A percentile compares a stretch with the other conserved stretches of the same genome.
Evolutionary conservation across 2,888 invertebrate genomes (phyloP).

Genomic region (Platypus cylindrus): DNA sequence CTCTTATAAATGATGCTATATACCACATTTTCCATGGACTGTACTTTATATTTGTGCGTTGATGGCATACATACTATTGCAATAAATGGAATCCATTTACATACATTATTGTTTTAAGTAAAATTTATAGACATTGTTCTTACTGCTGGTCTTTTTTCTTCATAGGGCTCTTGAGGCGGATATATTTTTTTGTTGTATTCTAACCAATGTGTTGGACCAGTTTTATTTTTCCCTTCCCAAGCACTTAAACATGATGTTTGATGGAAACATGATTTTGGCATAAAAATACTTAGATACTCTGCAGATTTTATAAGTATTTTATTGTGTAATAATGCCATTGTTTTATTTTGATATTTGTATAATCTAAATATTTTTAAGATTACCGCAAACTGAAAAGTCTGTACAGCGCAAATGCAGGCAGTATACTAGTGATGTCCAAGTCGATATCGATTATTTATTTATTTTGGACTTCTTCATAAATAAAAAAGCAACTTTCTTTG

Average conservation of each 20-base stretch:
- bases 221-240: conserved; percentile 4
- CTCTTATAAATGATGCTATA: conserved; percentile 72
- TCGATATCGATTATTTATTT: too few relatives aligned
- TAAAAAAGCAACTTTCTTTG: too few relatives aligned
- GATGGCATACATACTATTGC: conserved; percentile 86
- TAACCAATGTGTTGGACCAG: conserved; percentile 45
- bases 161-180: conserved; percentile 62
- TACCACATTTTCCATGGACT: conserved; percentile 92
- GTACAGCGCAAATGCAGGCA: too few relatives aligned
- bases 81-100: conserved; percentile 25
- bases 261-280: conserved; percentile 11
- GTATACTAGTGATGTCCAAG: too few relatives aligned
- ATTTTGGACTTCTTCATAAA: too few relatives aligned
- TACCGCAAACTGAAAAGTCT: too few relatives aligned
- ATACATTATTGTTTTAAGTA: background rate
- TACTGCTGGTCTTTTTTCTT: conserved; percentile 74
- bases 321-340: too few relatives aligned
- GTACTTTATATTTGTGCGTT: conserved; percentile 74
- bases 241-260: conserved; percentile 6
- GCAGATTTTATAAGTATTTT: too few relatives aligned
- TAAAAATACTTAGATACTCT: too few relatives aligned
- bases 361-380: too few relatives aligned
- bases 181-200: conserved; percentile 61
- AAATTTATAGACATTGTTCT: conserved; percentile 30
- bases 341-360: too few relatives aligned